Evolutionary conservation across 2,888 invertebrate genomes (phyloP), one percentile per base, ranked within the genome.

Genomic region (Busseola fusca): DNA sequence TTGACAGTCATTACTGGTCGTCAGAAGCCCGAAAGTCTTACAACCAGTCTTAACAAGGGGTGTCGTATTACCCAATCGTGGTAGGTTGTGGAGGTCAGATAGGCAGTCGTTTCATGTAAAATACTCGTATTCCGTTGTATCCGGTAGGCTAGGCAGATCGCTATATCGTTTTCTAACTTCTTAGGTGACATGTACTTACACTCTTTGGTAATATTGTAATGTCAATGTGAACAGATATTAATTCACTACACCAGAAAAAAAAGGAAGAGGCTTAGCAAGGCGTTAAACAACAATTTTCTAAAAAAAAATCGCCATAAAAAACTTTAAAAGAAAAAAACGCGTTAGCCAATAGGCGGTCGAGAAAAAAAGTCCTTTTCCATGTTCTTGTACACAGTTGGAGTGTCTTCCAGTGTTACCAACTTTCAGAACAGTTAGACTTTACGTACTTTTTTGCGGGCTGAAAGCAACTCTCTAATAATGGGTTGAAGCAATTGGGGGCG

Each of bases 381-480:
- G 69, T 80, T 68, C 63, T 80, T 57, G 37, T 18, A 34, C 37
- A 60, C 42, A 65, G 65, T 76, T 72, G 80, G 75, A 81, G 81
- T 81, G 81, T 81, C 72, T 81, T 81, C 76, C 72, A 34, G 34
- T 81, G 81, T 81, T 62, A 40, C 37, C 48, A 83, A 76, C 58
- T 83, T 81, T 76, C 6, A 16, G 30, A 74, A 40, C 60, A 50
- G 65, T 78, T 68, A 62, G 52, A 54, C 57, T 59, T 65, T 18
- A n/a, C 60, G 62, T 65, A 69, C 59, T 80, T 80, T 80, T 75
- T 83, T 81, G 76, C 52, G 74, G 80, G 69, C 65, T 70, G 64
- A 82, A 74, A 69, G 74, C 42, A 62, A 73, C 57, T 59, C 54
- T 56, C 27, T 57, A 64, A 69, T 84, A 84, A 84, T 85, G 85